phyloP scores from a whole-genome alignment of 2,113 vertebrate species.

The Eidolon helvum region DNA sequence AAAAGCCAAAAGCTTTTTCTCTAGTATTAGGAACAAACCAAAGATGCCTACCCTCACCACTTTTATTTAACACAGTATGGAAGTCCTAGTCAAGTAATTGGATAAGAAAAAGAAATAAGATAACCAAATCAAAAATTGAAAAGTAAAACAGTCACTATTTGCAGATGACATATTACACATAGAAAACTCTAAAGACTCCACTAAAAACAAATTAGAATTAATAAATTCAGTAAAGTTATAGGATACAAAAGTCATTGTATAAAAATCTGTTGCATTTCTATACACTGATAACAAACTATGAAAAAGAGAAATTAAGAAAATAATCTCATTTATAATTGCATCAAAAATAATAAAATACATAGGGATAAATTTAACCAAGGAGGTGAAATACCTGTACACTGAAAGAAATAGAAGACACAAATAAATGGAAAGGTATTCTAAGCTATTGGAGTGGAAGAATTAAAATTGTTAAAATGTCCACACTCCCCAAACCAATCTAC shows the following conservation, averaged over 20 bases:
- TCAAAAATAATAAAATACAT: not conserved
- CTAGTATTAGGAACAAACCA: not conserved
- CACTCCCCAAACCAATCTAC: not conserved
- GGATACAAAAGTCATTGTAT: not conserved
- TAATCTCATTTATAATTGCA: not conserved
- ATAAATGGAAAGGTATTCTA: not conserved
- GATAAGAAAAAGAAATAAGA: not conserved
- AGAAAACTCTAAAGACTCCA: not conserved
- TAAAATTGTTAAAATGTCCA: not conserved
- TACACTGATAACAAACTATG: not conserved
- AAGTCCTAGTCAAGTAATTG: not conserved
- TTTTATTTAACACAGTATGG: not conserved
- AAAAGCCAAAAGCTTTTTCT: not conserved
- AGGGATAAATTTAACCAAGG: not conserved
- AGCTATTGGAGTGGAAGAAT: not conserved
- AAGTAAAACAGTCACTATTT: not conserved
- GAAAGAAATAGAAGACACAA: not conserved
- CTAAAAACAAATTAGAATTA: not conserved
- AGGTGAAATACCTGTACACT: not conserved
- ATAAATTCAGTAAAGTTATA: not conserved
- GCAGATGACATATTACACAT: not conserved
- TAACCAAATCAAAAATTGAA: not conserved
- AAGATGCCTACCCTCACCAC: not conserved
- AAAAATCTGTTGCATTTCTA: not conserved
- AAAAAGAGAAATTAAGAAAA: not conserved